phyloP scores from a whole-genome alignment of 2,888 invertebrate species.

The Slavum lentiscoides region DNA sequence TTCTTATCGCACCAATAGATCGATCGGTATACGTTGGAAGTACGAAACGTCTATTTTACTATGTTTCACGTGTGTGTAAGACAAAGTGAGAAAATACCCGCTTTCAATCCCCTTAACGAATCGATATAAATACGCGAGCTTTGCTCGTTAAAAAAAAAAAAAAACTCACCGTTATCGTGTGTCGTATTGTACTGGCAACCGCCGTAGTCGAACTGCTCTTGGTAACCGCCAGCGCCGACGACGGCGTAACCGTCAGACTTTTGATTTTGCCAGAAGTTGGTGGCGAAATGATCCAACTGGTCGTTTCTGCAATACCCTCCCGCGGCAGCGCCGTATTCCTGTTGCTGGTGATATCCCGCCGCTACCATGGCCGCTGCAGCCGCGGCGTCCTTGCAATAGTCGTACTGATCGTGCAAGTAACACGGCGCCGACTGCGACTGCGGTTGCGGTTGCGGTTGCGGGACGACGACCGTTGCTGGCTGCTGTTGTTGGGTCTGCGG shows the following conservation, averaged over 20 bases:
- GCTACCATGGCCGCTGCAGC: not conserved
- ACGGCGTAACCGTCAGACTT: constrained; percentile 23
- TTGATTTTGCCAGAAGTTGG: constrained; percentile 43
- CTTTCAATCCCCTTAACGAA: too few relatives aligned
- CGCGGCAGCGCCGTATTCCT: not conserved
- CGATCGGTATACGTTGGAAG: too few relatives aligned
- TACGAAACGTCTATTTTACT: too few relatives aligned
- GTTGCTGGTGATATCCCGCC: constrained; percentile 39
- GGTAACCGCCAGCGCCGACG: not conserved
- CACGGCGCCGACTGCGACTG: constrained; percentile 25
- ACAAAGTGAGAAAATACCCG: too few relatives aligned
- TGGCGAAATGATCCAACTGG: constrained; percentile 41
- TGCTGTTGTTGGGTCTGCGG: not conserved
- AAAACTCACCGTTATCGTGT: constrained; percentile 35
- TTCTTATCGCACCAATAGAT: too few relatives aligned
- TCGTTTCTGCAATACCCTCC: constrained; percentile 30
- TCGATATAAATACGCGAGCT: too few relatives aligned
- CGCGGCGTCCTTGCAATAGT: constrained; percentile 16
- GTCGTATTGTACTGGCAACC: constrained; percentile 44
- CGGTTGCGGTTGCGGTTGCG: not conserved
- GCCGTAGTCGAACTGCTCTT: constrained; percentile 45
- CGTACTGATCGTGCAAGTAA: constrained; percentile 43
- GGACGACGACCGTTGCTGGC: not conserved
- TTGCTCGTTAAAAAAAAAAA: too few relatives aligned
- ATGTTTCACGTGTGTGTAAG: too few relatives aligned